Evolutionary conservation across 1,140 invertebrate species (phyloP).

Genomic region (Carposina sasakii): DNA sequence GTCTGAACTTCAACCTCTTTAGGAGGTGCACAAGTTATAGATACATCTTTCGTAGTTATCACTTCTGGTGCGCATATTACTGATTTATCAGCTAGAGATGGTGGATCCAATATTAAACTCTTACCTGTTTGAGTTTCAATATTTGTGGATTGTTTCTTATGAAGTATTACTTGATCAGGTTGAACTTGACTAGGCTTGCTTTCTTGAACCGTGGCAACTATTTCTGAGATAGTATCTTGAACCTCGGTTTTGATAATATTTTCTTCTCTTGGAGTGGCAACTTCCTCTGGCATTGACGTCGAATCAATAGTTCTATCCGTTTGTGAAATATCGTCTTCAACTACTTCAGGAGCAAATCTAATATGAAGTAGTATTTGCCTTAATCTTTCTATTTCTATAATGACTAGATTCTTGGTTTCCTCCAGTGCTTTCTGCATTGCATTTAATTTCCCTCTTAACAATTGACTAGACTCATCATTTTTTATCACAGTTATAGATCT

Average conservation of each 20-base stretch:
- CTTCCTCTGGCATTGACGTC: constrained; percentile 76
- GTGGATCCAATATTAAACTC: constrained; percentile 62
- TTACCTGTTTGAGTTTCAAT: constrained; percentile 75
- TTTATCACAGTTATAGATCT: constrained; percentile 74
- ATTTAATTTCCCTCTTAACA: constrained; percentile 73
- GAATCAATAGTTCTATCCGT: constrained; percentile 76
- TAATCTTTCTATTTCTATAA: constrained; percentile 73
- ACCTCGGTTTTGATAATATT: constrained; percentile 19
- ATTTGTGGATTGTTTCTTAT: constrained; percentile 30
- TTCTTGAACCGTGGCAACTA: constrained; percentile 15
- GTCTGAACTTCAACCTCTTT: constrained; percentile 77
- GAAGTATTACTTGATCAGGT: constrained; percentile 1
- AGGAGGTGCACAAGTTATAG: constrained; percentile 68
- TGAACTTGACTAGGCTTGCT: constrained; percentile 17
- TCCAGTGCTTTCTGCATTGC: constrained; percentile 71
- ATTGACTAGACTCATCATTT: constrained; percentile 70
- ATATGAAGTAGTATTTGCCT: constrained; percentile 55
- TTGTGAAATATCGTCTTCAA: constrained; percentile 65
- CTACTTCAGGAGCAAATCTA: constrained; percentile 47
- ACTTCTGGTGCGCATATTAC: constrained; percentile 55
- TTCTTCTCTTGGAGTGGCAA: constrained; percentile 48
- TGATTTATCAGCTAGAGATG: constrained; percentile 52
- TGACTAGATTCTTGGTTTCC: constrained; percentile 73
- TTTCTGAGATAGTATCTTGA: constrained; percentile 17
- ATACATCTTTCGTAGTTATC: constrained; percentile 55